Evolutionary conservation across 23 tunicate genomes (phyloP).

Genomic region (Diplosoma virens): DNA sequence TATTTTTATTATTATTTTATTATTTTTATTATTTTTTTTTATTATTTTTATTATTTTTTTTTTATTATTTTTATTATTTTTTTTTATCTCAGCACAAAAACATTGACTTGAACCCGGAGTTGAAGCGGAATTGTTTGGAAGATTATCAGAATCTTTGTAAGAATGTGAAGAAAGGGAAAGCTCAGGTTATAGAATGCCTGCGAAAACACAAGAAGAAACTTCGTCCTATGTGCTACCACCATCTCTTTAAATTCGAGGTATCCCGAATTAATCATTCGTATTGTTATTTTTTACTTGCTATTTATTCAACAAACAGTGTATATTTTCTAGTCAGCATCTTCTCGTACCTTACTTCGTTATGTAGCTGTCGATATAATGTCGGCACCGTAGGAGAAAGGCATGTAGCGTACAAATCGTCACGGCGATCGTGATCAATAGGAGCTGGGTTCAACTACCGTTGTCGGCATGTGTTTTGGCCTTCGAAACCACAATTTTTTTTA

Average conservation of each 20-base stretch:
- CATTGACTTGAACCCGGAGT: slow-evolving; percentile 70
- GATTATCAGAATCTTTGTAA: slow-evolving; percentile 45
- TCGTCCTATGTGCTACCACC: slow-evolving; percentile 38
- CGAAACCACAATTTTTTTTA: no score
- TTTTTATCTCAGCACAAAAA: slow-evolving; percentile 59
- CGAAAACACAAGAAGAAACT: slow-evolving; percentile 36
- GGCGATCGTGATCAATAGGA: no score
- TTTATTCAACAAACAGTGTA: no score
- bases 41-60: background rate
- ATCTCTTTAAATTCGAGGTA: slow-evolving; percentile 45
- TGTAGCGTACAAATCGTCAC: no score
- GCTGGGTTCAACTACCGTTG: no score
- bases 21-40: background rate
- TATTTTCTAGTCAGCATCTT: no score
- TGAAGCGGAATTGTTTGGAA: slow-evolving; percentile 41
- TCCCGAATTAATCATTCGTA: no score
- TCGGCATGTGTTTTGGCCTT: no score
- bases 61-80: background rate
- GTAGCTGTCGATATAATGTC: no score
- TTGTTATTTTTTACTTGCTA: no score
- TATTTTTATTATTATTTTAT: background rate
- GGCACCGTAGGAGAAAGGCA: no score
- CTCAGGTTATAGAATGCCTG: slow-evolving; percentile 56
- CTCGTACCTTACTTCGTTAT: no score
- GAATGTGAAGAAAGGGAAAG: slow-evolving; percentile 47